phyloP scores from a whole-genome alignment of 2,113 vertebrate genomes.

The Poeciliopsis retropinna region DNA sequence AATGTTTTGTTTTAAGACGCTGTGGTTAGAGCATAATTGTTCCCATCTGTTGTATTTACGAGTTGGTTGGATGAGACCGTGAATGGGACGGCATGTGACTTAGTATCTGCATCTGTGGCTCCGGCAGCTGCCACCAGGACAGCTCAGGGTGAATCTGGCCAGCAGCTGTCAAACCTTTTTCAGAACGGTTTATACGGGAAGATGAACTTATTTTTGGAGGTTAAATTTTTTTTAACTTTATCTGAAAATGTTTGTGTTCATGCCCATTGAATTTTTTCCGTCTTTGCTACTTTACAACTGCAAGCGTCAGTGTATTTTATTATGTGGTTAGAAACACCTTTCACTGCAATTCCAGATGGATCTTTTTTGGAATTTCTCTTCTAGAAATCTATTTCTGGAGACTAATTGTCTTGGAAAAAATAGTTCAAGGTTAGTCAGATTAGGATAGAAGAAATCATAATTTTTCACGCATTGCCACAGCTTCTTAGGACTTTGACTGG shows the following conservation, averaged over 20 bases:
- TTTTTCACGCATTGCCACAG: too few relatives aligned
- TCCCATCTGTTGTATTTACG: neutral
- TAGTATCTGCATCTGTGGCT: conserved; percentile 17
- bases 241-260: neutral
- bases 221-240: neutral
- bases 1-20: neutral
- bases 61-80: conserved; percentile 1
- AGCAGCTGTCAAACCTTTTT: conserved; percentile 49
- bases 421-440: too few relatives aligned
- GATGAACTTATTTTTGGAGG: neutral
- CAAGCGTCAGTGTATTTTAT: neutral
- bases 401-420: too few relatives aligned
- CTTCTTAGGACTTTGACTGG: neutral
- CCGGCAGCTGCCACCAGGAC: conserved; percentile 34
- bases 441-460: too few relatives aligned
- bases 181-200: conserved; percentile 22
- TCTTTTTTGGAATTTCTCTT: too few relatives aligned
- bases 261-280: neutral
- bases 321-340: neutral
- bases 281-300: too few relatives aligned
- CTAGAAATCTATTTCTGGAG: too few relatives aligned
- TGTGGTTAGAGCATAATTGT: neutral
- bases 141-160: conserved; percentile 45
- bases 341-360: too few relatives aligned
- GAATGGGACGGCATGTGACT: conserved; percentile 7